Evolutionary conservation across 2,113 vertebrate genomes (phyloP).

Genomic region (Oceanites oceanicus): DNA sequence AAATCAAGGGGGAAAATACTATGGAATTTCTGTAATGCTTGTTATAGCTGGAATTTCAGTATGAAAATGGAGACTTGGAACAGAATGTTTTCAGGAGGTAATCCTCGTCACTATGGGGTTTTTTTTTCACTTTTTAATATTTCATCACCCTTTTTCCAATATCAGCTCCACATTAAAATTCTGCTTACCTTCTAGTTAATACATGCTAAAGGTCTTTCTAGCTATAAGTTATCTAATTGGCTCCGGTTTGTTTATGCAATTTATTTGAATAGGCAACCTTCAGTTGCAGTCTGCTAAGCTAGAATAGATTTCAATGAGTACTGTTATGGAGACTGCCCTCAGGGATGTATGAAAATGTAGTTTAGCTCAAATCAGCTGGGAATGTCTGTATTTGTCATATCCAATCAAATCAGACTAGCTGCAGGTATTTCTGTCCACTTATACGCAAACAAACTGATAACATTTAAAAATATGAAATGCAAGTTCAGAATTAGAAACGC

Average conservation of each 20-base stretch:
- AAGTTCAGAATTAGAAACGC: slow-evolving; percentile 13
- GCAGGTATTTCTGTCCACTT: slow-evolving; percentile 59
- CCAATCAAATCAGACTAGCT: slow-evolving; percentile 34
- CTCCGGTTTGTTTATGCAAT: slow-evolving; percentile 12
- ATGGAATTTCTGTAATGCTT: neutral
- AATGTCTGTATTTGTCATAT: slow-evolving; percentile 54
- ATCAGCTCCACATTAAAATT: neutral
- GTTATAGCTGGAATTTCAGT: slow-evolving; percentile 9
- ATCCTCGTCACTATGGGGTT: neutral
- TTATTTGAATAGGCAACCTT: slow-evolving; percentile 40
- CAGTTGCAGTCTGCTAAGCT: neutral
- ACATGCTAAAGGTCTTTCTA: neutral
- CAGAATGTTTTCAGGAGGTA: neutral
- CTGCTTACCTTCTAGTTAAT: neutral
- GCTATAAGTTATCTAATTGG: neutral
- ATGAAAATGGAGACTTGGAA: neutral
- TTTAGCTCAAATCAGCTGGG: slow-evolving; percentile 47
- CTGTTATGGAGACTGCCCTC: slow-evolving; percentile 17
- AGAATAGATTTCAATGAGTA: slow-evolving; percentile 30
- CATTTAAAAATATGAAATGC: slow-evolving; percentile 6
- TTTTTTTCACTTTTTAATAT: slow-evolving; percentile 21
- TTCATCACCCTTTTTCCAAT: neutral
- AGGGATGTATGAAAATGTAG: slow-evolving; percentile 48
- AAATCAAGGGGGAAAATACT: neutral
- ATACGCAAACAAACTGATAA: slow-evolving; percentile 11